These are phyloP conservation scores for Bombus ignitus DNA, from an alignment of 1,140 invertebrate genomes.

Conservation along the genomic window DNA sequence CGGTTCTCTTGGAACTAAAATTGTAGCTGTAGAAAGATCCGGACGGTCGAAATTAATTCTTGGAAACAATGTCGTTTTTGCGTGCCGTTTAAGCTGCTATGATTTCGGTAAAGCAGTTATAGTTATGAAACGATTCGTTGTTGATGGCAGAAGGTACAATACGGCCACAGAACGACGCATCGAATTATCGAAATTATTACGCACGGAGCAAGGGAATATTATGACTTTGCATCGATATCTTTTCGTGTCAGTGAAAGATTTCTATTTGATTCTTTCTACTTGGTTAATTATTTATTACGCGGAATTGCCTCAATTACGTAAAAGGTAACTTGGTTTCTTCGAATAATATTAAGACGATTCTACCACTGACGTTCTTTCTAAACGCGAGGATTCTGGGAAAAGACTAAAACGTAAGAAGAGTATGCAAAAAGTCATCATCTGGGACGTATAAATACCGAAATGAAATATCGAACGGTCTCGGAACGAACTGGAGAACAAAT, in stretches of 20 bases:
- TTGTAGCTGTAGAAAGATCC: too few species aligned
- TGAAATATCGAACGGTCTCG: constrained; percentile 26
- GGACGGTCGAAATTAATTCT: background rate
- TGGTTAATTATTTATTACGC: too few species aligned
- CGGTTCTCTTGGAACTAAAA: too few species aligned
- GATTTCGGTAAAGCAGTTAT: constrained; percentile 21
- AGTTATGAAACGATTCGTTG: constrained; percentile 46
- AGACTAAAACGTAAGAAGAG: background rate
- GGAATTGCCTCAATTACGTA: background rate
- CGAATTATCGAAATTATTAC: constrained; percentile 7
- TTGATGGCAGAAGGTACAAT: constrained; percentile 9
- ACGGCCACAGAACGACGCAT: background rate
- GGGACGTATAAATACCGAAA: constrained; percentile 39
- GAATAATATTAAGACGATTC: background rate
- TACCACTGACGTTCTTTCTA: too few species aligned
- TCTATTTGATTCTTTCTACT: too few species aligned
- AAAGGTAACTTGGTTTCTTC: background rate
- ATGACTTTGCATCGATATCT: background rate
- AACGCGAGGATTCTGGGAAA: background rate
- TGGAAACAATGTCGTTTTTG: background rate
- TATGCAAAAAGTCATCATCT: background rate
- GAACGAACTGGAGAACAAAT: background rate
- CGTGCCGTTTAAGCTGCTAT: too few species aligned
- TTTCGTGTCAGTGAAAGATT: too few species aligned
- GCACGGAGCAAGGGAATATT: background rate